Evolutionary conservation across 2,113 vertebrate genomes (phyloP), one percentile per base, ranked within the genome.

Genomic region (Hiodon alosoides): DNA sequence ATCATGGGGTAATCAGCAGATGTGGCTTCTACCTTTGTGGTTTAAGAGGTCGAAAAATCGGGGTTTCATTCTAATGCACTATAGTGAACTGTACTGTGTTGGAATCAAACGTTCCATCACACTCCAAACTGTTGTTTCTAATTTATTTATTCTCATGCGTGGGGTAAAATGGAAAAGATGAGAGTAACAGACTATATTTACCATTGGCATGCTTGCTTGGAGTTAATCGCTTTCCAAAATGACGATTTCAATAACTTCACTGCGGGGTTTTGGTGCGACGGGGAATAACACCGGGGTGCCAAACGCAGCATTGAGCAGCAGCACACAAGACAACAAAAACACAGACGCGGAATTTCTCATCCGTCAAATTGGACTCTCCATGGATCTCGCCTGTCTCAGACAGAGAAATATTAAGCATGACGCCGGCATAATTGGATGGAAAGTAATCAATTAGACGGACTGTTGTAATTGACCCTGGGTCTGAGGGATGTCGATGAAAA

Each of bases 351-450:
- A 8, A 3, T 57, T 47, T 31, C 11, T 14, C 51, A 55, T 53
- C 52, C 72, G n/a, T 66, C 72, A 74, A 6, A 8, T 10, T 17
- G 51, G 48, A 31, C 73, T 17, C 14, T 67, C 53, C 9, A 48
- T 46, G 5, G 2, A 13, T 13, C 46, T 46, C 5, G 9, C 51
- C 4, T 14, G 52, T 6, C 51, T 66, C 61, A 46, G 62, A 74
- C 52, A 55, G 31, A 46, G 64, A 75, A 55, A 75, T 17, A 75
- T 75, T 68, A 75, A 58, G 65, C n/a, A 48, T 75, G 73, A 66
- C 73, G 59, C 47, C 8, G 65, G 50, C 31, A 55, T 67, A 67
- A 75, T 66, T 50, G 73, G 65, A 75, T 46, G 65, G 73, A 54
- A 75, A 55, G 48, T 53, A 67, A 75, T 75, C 73, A 75, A 68